Percentiles rank a stretch among this genome's conserved stretches.
Evolutionary conservation across 2,888 invertebrate species (phyloP).

Genomic region (Agrochola lychnidis): DNA sequence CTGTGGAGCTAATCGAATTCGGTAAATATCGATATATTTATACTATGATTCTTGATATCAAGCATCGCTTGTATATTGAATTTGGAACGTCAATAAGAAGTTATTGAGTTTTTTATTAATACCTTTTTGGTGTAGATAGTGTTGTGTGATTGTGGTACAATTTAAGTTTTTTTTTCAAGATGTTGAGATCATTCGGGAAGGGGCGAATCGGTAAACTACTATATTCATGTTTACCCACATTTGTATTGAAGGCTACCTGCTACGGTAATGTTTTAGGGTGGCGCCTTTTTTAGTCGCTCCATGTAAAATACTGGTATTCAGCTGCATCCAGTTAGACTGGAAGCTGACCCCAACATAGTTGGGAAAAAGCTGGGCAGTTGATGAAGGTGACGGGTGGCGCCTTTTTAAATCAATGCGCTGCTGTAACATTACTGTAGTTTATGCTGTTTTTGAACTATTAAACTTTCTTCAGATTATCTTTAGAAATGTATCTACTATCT

Average conservation of each 20-base stretch:
- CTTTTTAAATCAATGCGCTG: not conserved
- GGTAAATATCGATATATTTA: constrained; percentile 80
- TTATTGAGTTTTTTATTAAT: constrained; percentile 65
- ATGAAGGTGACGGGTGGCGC: not conserved
- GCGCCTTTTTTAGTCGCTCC: not conserved
- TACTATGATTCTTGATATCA: constrained; percentile 79
- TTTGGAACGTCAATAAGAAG: constrained; percentile 74
- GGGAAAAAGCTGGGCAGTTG: not conserved
- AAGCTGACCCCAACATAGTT: not conserved
- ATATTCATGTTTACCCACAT: constrained; percentile 8
- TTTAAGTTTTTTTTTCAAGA: constrained; percentile 16
- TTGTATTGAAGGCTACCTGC: constrained; percentile 36
- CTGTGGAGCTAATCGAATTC: constrained; percentile 85
- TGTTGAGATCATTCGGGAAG: not conserved
- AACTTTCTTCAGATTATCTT: not conserved
- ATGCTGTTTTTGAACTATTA: not conserved
- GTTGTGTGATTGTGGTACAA: constrained; percentile 29
- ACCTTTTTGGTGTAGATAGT: constrained; percentile 48
- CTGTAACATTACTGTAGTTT: not conserved
- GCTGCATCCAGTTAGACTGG: not conserved
- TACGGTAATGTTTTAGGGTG: constrained; percentile 7
- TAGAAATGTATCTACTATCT: too few species aligned
- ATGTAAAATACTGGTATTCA: not conserved
- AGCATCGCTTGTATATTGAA: constrained; percentile 77
- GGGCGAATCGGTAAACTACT: not conserved